These are phyloP conservation scores for Netelia virgata DNA, from an alignment of 2,888 invertebrate species.

Conservation along the genomic window DNA sequence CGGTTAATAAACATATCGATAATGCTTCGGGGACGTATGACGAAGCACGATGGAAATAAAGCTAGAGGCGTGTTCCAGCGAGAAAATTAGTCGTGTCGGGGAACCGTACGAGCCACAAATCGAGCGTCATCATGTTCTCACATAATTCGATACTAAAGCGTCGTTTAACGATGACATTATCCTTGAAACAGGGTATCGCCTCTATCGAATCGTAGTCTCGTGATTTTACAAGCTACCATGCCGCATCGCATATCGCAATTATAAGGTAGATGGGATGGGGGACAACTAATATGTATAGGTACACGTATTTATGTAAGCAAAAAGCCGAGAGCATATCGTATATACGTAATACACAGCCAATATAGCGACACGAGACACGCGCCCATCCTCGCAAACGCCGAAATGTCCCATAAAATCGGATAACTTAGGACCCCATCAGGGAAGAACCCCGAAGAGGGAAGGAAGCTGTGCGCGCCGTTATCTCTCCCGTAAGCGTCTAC, in stretches of 20 bases:
- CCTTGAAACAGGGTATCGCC: slow-evolving; percentile 31
- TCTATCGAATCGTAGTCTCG: slow-evolving; percentile 18
- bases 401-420: slow-evolving; percentile 74
- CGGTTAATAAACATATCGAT: slow-evolving; percentile 29
- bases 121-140: slow-evolving; percentile 32
- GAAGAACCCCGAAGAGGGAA: slow-evolving; percentile 68
- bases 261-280: slow-evolving; percentile 15
- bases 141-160: slow-evolving; percentile 48
- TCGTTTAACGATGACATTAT: slow-evolving; percentile 49
- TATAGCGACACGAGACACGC: slow-evolving; percentile 64
- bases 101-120: slow-evolving; percentile 25
- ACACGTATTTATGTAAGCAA: slow-evolving; percentile 49
- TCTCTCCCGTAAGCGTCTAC: slow-evolving; percentile 73
- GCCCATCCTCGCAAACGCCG: slow-evolving; percentile 69
- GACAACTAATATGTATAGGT: slow-evolving; percentile 9
- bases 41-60: neutral
- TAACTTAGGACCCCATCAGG: slow-evolving; percentile 75
- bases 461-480: slow-evolving; percentile 70
- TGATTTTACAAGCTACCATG: slow-evolving; percentile 49
- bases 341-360: slow-evolving; percentile 50
- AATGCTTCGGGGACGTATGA: neutral
- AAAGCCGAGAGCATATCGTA: slow-evolving; percentile 17
- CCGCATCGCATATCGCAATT: slow-evolving; percentile 47
- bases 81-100: slow-evolving; percentile 18
- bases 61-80: neutral